A percentile compares a stretch with the other conserved stretches of the same genome.
phyloP scores from a whole-genome alignment of 1,140 invertebrate genomes.

The Zaprionus gabonicus region DNA sequence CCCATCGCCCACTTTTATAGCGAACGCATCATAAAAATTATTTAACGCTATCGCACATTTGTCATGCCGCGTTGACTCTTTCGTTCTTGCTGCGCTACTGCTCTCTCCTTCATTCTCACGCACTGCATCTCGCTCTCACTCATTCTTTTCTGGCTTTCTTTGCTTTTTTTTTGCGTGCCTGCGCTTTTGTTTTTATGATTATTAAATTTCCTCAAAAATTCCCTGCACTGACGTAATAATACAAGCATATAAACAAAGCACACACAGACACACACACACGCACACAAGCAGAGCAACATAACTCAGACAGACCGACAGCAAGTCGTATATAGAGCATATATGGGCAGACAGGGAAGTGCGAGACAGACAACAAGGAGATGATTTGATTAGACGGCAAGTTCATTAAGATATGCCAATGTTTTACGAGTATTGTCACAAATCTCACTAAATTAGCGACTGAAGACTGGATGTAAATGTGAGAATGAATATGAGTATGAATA shows the following conservation, averaged over 20 bases:
- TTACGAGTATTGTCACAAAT: slow-evolving; percentile 25
- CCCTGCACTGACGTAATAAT: slow-evolving; percentile 63
- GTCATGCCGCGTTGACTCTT: slow-evolving; percentile 76
- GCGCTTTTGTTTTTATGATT: slow-evolving; percentile 74
- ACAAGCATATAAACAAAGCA: slow-evolving; percentile 30
- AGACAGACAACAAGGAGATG: slow-evolving; percentile 28
- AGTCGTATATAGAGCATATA: slow-evolving; percentile 9
- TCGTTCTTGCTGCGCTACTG: slow-evolving; percentile 27
- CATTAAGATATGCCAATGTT: slow-evolving; percentile 47
- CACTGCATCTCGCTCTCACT: not conserved
- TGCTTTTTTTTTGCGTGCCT: slow-evolving; percentile 35
- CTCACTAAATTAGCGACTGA: slow-evolving; percentile 13
- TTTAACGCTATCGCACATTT: slow-evolving; percentile 81
- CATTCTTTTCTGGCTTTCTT: slow-evolving; percentile 29
- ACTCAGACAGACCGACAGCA: slow-evolving; percentile 9
- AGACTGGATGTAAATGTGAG: not conserved
- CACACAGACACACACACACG: not conserved
- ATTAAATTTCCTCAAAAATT: slow-evolving; percentile 74
- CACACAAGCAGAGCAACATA: slow-evolving; percentile 8
- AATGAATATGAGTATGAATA: not conserved
- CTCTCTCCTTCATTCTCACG: not conserved
- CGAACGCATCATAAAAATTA: slow-evolving; percentile 79
- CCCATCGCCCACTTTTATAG: slow-evolving; percentile 54
- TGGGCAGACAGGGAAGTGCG: not conserved
- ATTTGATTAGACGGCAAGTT: slow-evolving; percentile 56